Percentiles rank a stretch among this genome's conserved stretches.
Conservation (phyloP, 2,888 invertebrate species). For the Hermodice carunculata region DNA sequence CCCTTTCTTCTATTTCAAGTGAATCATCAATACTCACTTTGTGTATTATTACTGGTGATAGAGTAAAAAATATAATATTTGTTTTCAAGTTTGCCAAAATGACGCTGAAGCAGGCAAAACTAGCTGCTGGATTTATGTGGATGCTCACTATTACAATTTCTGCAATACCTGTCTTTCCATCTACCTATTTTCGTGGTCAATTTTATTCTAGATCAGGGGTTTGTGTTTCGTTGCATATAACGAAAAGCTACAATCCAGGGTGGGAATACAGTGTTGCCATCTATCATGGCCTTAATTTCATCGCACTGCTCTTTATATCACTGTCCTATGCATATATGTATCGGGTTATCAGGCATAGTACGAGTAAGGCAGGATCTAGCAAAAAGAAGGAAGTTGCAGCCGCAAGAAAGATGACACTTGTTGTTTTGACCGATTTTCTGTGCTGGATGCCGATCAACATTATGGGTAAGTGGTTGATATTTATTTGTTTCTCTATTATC, state of each 20-base stretch:
- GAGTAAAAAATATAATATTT: constrained; percentile 75
- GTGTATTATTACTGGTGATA: constrained; percentile 76
- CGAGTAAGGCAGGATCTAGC: no score
- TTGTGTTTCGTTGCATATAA: constrained; percentile 65
- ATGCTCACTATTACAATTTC: constrained; percentile 49
- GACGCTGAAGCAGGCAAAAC: constrained; percentile 43
- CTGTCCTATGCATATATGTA: constrained; percentile 62
- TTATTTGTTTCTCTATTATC: no score
- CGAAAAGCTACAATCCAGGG: constrained; percentile 58
- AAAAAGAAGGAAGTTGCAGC: constrained; percentile 49
- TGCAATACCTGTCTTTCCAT: constrained; percentile 54
- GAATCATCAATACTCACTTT: constrained; percentile 76
- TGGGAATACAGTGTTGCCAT: constrained; percentile 65
- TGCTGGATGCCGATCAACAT: constrained; percentile 21
- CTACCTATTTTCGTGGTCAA: constrained; percentile 49
- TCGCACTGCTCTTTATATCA: constrained; percentile 59
- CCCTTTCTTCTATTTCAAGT: constrained; percentile 69
- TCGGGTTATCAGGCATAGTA: constrained; percentile 45
- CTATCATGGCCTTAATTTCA: constrained; percentile 61
- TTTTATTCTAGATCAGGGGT: constrained; percentile 62
- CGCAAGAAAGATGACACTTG: constrained; percentile 52
- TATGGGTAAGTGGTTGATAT: constrained; percentile 22
- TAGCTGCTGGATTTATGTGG: constrained; percentile 51
- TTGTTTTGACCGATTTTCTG: constrained; percentile 18
- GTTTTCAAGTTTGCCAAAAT: constrained; percentile 69